Base-by-base conservation (phyloP, 2,797 vertebrate genomes). In the Sebastes kiyomatsui region DNA sequence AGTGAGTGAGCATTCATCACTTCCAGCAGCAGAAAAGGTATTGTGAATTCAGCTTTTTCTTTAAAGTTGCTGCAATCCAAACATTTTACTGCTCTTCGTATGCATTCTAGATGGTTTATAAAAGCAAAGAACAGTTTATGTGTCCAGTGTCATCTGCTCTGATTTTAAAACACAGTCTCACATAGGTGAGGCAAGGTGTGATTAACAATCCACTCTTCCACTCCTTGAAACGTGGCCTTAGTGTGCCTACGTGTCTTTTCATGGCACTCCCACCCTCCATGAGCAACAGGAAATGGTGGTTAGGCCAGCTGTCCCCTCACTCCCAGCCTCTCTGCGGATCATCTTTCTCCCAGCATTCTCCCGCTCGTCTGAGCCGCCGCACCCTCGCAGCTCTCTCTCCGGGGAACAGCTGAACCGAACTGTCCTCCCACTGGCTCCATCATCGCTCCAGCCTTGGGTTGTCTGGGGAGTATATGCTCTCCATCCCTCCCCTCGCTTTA, bases 281-380 rank as follows among this genome's bases (percentile, higher is more conserved):
- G 80, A 90, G 80, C 68, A 89, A 88, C 87, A 91, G 91, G 92
- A 93, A 93, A 87, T 86, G 81, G 89, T 88, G 92, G 92, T 92
- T 89, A 84, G 75, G 85, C 90, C 92, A 94, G 94, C 94, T 95
- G 94, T 95, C 93, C 92, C 88, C 82, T 91, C 87, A 74, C 87
- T 93, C 85, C 82, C 82, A 89, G 82, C 83, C 85, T 90, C 89
- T 77, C 79, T 77, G 75, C 88, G 87, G 93, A 94, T 94, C 92
- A 70, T 87, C 88, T 94, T 94, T 92, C 94, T 90, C 88, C 82
- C 89, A 90, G 85, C 87, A 92, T 89, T 87, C 85, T 72, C 75
- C 80, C 58, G 56, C 88, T 87, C 68, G 72, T 70, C 76, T 67
- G 78, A 81, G 65, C 82, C 42, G 72, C 85, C 87, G 75, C 87